These are phyloP conservation scores for Drosophila littoralis DNA, from an alignment of 1,140 invertebrate genomes.

Conservation along the genomic window DNA sequence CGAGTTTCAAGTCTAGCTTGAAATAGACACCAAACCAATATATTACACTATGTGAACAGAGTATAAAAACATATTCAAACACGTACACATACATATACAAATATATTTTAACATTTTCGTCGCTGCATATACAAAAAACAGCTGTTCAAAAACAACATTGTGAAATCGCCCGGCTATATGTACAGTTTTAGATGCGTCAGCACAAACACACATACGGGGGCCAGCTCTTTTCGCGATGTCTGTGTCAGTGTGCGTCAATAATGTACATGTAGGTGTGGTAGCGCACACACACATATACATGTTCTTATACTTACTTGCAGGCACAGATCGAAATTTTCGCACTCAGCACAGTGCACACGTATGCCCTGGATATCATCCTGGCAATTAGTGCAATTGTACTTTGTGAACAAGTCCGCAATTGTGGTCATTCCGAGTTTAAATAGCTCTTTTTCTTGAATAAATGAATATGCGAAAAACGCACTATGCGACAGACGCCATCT, in stretches of 20 bases:
- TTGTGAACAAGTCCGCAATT: slow-evolving; percentile 88
- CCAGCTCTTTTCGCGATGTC: slow-evolving; percentile 6
- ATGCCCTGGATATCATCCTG: slow-evolving; percentile 95
- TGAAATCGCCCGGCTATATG: slow-evolving; percentile 67
- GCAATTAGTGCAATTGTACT: slow-evolving; percentile 95
- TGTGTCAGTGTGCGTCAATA: slow-evolving; percentile 7
- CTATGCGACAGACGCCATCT: slow-evolving; percentile 44
- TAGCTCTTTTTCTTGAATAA: slow-evolving; percentile 45
- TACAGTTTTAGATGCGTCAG: slow-evolving; percentile 65
- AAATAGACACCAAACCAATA: too few relatives aligned
- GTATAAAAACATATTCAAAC: slow-evolving; percentile 5
- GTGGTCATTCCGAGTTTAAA: slow-evolving; percentile 65
- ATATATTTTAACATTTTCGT: slow-evolving; percentile 12
- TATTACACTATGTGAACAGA: too few relatives aligned
- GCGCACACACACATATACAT: slow-evolving; percentile 13
- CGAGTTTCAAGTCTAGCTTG: background rate
- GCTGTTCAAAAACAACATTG: slow-evolving; percentile 72
- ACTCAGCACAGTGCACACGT: slow-evolving; percentile 94
- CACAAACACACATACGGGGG: slow-evolving; percentile 28
- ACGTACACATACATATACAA: slow-evolving; percentile 7
- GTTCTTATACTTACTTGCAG: slow-evolving; percentile 90
- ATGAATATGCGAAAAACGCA: slow-evolving; percentile 56
- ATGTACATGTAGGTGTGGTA: slow-evolving; percentile 21
- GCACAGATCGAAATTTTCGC: slow-evolving; percentile 94
- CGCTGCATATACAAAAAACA: slow-evolving; percentile 53